phyloP scores from a whole-genome alignment of 2,888 invertebrate species.

The Omphaloscelis lunosa region DNA sequence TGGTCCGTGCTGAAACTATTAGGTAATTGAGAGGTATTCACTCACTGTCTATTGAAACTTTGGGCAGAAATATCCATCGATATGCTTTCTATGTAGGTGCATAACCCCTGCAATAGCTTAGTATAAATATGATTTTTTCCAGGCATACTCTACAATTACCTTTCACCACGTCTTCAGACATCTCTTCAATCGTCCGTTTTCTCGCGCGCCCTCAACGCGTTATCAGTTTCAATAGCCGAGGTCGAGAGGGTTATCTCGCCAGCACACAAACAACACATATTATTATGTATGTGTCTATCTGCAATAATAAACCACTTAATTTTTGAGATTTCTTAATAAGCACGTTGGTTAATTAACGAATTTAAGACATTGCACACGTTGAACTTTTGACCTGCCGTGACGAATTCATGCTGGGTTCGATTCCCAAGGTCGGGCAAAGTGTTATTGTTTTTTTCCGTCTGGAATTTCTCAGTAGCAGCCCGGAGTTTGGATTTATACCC shows the following conservation, averaged over 20 bases:
- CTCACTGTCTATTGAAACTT: not conserved
- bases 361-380: conserved; percentile 24
- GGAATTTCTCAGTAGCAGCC: too few relatives aligned
- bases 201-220: conserved; percentile 46
- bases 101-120: not conserved
- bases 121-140: not conserved
- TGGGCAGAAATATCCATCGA: not conserved
- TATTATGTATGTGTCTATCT: conserved; percentile 51
- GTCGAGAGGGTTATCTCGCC: conserved; percentile 74
- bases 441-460: too few relatives aligned
- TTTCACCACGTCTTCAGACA: conserved; percentile 26
- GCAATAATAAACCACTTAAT: conserved; percentile 65
- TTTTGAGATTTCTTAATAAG: conserved; percentile 73
- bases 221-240: conserved; percentile 73
- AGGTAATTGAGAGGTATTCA: not conserved
- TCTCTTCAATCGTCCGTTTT: conserved; percentile 42
- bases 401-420: not conserved
- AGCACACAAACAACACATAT: conserved; percentile 72
- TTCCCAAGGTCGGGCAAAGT: too few relatives aligned
- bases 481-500: too few relatives aligned
- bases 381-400: conserved; percentile 36
- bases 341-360: conserved; percentile 49
- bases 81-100: not conserved
- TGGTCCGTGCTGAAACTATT: not conserved
- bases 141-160: not conserved